Evolutionary conservation across 2,113 vertebrate genomes (phyloP).

Genomic region (Aspiorhynchus laticeps): DNA sequence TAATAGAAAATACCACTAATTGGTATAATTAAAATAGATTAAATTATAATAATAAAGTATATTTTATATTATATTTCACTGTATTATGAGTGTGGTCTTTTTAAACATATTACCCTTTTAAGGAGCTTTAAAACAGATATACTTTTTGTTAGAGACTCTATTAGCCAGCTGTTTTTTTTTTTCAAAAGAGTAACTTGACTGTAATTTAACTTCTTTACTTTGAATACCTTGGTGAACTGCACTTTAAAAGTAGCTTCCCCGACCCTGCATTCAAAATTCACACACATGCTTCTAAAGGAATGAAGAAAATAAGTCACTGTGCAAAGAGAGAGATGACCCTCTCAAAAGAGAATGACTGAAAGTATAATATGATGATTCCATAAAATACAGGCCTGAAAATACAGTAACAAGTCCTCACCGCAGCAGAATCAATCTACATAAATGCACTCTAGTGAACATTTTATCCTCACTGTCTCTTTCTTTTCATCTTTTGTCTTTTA

Average conservation of each 20-base stretch:
- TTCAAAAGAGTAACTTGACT: neutral
- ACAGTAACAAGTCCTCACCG: neutral
- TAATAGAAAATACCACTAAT: neutral
- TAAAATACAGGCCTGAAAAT: conserved; percentile 13
- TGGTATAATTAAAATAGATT: neutral
- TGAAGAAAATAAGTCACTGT: neutral
- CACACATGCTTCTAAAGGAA: neutral
- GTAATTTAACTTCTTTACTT: neutral
- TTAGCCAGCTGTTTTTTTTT: neutral
- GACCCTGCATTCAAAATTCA: neutral
- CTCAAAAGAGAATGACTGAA: neutral
- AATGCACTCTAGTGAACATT: neutral
- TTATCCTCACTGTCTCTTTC: neutral
- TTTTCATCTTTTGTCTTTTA: conserved; percentile 16
- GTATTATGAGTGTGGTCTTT: neutral
- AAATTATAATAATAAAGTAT: neutral
- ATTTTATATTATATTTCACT: neutral
- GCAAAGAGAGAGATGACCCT: neutral
- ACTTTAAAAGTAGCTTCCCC: neutral
- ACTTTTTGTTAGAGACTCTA: neutral
- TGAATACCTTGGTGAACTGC: neutral
- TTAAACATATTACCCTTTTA: neutral
- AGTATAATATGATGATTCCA: conserved; percentile 18
- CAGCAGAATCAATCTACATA: conserved; percentile 1
- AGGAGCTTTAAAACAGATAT: neutral